These are phyloP conservation scores for Sinohyriopsis cumingii DNA, from an alignment of 2,888 invertebrate genomes.

Conservation along the genomic window DNA sequence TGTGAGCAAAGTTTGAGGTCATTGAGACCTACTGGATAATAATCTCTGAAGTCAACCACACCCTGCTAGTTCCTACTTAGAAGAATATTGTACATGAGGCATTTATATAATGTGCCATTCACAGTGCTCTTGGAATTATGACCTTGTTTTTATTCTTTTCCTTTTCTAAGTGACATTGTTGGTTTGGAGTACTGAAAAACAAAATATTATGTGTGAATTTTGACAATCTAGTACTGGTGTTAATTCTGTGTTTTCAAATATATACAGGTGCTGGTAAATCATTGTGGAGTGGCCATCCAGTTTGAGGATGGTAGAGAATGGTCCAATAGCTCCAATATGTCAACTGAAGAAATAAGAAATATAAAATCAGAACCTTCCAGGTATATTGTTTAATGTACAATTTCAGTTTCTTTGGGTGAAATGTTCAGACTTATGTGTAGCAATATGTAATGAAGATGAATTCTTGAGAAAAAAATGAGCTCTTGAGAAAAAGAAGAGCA, in stretches of 20 bases:
- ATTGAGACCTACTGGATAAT: no score
- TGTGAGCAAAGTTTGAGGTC: no score
- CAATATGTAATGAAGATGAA: no score
- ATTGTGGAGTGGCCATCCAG: conserved; percentile 81
- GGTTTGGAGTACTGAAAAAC: background rate
- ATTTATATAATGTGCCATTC: no score
- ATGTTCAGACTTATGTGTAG: no score
- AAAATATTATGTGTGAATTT: background rate
- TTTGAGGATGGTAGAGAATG: conserved; percentile 73
- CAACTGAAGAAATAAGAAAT: conserved; percentile 3
- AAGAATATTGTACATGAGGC: no score
- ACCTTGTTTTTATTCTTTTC: background rate
- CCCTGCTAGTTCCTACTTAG: no score
- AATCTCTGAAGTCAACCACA: no score
- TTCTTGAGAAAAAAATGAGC: no score
- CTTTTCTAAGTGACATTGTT: background rate
- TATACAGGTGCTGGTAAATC: conserved; percentile 79
- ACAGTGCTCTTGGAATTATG: background rate
- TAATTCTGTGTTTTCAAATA: background rate
- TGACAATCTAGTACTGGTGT: background rate
- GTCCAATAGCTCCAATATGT: conserved; percentile 22
- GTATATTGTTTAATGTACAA: background rate
- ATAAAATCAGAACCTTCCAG: background rate
- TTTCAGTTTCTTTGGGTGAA: no score
- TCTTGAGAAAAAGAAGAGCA: no score